These are phyloP conservation scores for Epirrhoe tristata DNA, from an alignment of 2,888 invertebrate genomes.

Conservation along the genomic window DNA sequence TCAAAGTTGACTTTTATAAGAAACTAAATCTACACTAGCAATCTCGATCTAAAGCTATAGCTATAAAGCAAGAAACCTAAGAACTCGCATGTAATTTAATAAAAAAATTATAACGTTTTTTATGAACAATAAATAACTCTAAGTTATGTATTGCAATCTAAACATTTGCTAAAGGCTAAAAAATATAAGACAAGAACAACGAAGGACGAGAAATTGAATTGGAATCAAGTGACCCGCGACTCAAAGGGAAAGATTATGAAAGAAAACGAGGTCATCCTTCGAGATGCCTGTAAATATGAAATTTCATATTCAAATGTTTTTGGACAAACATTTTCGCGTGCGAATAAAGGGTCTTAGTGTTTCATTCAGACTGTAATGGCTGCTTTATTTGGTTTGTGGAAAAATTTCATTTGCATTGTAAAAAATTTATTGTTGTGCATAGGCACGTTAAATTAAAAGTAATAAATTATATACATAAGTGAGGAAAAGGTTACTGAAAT, in stretches of 20 bases:
- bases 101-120: too few species aligned
- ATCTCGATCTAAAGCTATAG: too few species aligned
- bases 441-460: too few species aligned
- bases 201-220: constrained; percentile 36
- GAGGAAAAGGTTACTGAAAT: too few species aligned
- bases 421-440: not conserved
- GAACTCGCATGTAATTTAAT: too few species aligned
- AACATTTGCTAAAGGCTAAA: not conserved
- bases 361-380: constrained; percentile 11
- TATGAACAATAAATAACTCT: too few species aligned
- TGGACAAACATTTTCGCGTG: constrained; percentile 21
- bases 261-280: constrained; percentile 35
- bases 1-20: too few species aligned
- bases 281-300: constrained; percentile 24
- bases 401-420: not conserved
- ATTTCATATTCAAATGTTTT: constrained; percentile 34
- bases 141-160: too few species aligned
- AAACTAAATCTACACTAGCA: too few species aligned
- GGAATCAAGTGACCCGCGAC: constrained; percentile 38
- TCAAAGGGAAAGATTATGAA: constrained; percentile 32
- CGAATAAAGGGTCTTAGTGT: constrained; percentile 18
- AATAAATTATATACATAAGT: too few species aligned
- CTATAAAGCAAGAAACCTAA: too few species aligned
- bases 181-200: constrained; percentile 20
- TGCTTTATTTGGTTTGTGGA: not conserved